A percentile compares a stretch with the other conserved stretches of the same genome.
phyloP scores from a whole-genome alignment of 2,113 vertebrate genomes.

The Rhinichthys klamathensis region DNA sequence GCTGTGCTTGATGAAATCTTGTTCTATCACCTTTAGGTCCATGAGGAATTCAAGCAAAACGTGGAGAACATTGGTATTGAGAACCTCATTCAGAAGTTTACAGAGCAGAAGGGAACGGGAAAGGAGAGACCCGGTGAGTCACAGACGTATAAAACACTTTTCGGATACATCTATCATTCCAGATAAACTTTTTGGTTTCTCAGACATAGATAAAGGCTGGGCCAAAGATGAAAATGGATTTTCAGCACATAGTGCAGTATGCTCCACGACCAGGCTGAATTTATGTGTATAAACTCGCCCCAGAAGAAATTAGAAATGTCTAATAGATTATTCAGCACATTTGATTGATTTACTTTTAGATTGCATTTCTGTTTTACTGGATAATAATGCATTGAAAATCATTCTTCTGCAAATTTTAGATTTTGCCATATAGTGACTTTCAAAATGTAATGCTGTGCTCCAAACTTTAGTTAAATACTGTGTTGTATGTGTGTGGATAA shows the following conservation, averaged over 20 bases:
- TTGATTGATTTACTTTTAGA: too few relatives aligned
- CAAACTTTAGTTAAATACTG: background rate
- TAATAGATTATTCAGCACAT: too few relatives aligned
- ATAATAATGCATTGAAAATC: background rate
- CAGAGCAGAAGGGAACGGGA: slow-evolving; percentile 90
- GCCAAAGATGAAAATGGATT: too few relatives aligned
- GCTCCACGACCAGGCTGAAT: too few relatives aligned
- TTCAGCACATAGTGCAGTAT: too few relatives aligned
- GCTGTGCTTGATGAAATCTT: background rate
- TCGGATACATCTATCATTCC: background rate
- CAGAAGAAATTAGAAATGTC: background rate
- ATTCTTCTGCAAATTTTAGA: slow-evolving; percentile 7
- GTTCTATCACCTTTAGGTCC: slow-evolving; percentile 77
- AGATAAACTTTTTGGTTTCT: background rate
- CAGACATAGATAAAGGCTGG: too few relatives aligned
- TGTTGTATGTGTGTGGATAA: slow-evolving; percentile 56
- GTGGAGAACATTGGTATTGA: slow-evolving; percentile 92
- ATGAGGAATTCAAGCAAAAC: slow-evolving; percentile 96
- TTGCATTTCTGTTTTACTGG: background rate
- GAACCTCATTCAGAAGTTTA: slow-evolving; percentile 86
- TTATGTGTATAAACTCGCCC: too few relatives aligned
- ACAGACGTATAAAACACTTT: background rate
- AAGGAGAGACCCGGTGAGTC: slow-evolving; percentile 84
- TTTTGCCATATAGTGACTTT: background rate
- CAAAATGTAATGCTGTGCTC: background rate